Base-by-base conservation (phyloP, 2,888 invertebrate species). In the Isotomurus palustris region DNA sequence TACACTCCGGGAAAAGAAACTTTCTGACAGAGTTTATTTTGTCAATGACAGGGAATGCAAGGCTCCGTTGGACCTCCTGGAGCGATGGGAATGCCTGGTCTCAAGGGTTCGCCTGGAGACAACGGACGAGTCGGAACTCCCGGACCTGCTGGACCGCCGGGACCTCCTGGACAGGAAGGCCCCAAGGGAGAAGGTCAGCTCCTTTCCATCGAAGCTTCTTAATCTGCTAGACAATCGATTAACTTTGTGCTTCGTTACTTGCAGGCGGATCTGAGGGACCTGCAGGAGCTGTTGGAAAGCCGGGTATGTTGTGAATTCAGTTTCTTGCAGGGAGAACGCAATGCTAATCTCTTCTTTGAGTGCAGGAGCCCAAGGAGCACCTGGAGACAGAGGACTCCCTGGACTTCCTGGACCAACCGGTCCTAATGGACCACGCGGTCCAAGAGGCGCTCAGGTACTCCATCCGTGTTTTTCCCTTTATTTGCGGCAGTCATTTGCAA, bases 91-190 rank as follows among this genome's bases (percentile, higher is more conserved):
- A 76, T 81, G 25, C 78, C 81, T 0, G 87, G 86, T 28, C 75
- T 81, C 54, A 89, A 88, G 74, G 89, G 88, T 59, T 76, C 81
- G 21, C 75, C 80, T 0, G 88, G 88, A 36, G 87, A 88, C 70
- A 73, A 78, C 8, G 88, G 88, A 14, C 78, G 85, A 63, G 78
- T 83, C 2, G 88, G 88, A 5, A 75, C 79, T 36, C 77, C 82
- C 1, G 87, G 88, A 0, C 49, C 49, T 21, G 19, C 82, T 56
- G 90, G 91, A 2, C 77, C 82, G 21, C 83, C 85, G 28, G 90
- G 91, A 19, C 76, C 82, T 2, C 81, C 82, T 14, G 91, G 90
- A 29, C 73, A 78, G 3, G 86, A 88, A 72, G 88, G 88, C 43
- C 76, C 79, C 22, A 88, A 87, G 75, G 91, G 89, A 12, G 87